Base-by-base conservation (phyloP, 2,797 vertebrate species). In the Neosalanx taihuensis region DNA sequence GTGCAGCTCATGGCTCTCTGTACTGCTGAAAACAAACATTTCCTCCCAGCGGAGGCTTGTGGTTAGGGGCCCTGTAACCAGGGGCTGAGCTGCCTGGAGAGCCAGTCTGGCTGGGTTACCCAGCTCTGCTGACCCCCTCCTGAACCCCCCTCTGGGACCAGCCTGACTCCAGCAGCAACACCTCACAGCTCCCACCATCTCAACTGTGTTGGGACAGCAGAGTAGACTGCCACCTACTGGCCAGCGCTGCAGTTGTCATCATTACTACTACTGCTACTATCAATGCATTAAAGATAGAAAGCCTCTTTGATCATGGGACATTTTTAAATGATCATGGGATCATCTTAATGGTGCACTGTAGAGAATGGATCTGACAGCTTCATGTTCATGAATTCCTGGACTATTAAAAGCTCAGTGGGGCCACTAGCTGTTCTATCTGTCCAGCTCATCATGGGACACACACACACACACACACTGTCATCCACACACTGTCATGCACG, bases 191-290 rank as follows among this genome's bases (percentile, higher is more conserved):
- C 64, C 79, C 77, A 79, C 72, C 64, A 12, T 41, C 37, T 41
- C 37, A 12, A 41, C 37, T 41, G 37, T 17, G 26, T 20, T 35
- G 72, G 82, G 81, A 65, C 67, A 81, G n/a, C 81, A 84, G 74
- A 77, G 82, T 77, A 88, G 80, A 84, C 83, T 87, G 90, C 88
- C 89, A 90, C 85, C 88, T 90, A 74, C 88, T 89, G 88, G 89
- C 26, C 71, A 58, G 23, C 49, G 23, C 15, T 2, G 37, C 2
- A 41, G 10, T 6, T 35, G 33, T 35, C 33, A 6, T 12, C 37
- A 41, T 41, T 2, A 12, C 12, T 41, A 12, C 12, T 41, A 12
- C 37, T 41, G 1, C 37, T 35, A 35, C 33, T 41, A 12, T 41
- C 37, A 2, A 12, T 41, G 37, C 37, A 12, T 41, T 41, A 41